Evolutionary conservation across 2,888 invertebrate species (phyloP).

Genomic region (Eurytoma californica): DNA sequence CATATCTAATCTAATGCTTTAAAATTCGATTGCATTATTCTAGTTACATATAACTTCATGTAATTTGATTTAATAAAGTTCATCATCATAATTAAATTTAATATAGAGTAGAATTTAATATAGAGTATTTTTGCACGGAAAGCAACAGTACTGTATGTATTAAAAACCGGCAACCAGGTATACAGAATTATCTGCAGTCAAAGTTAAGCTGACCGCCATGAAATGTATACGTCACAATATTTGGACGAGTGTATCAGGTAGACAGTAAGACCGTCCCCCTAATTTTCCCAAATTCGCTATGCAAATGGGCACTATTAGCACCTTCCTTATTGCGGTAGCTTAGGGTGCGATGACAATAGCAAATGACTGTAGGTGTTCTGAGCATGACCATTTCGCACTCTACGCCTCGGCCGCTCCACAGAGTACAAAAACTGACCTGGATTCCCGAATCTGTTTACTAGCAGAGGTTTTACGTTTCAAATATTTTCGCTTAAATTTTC

Average conservation of each 20-base stretch:
- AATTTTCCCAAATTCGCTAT: constrained; percentile 52
- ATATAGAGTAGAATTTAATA: no score
- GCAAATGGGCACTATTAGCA: constrained; percentile 52
- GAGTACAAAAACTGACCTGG: constrained; percentile 31
- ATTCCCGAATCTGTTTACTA: background rate
- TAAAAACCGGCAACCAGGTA: constrained; percentile 27
- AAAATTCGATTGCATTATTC: no score
- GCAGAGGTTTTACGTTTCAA: background rate
- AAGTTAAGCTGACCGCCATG: constrained; percentile 22
- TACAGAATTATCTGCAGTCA: constrained; percentile 7
- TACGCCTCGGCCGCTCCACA: constrained; percentile 16
- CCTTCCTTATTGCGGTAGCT: constrained; percentile 52
- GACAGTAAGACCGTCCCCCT: constrained; percentile 8
- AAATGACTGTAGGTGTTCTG: constrained; percentile 31
- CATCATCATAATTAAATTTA: no score
- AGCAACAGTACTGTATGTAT: no score
- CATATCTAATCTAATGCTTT: no score
- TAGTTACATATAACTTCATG: no score
- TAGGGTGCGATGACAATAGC: constrained; percentile 36
- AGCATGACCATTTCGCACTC: constrained; percentile 17
- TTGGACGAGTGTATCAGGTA: constrained; percentile 36
- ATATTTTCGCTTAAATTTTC: background rate
- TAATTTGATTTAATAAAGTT: no score
- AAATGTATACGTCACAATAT: constrained; percentile 44
- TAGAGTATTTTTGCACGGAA: no score